Conservation (phyloP, 2,113 vertebrate genomes). For the Myrmecobius fasciatus region DNA sequence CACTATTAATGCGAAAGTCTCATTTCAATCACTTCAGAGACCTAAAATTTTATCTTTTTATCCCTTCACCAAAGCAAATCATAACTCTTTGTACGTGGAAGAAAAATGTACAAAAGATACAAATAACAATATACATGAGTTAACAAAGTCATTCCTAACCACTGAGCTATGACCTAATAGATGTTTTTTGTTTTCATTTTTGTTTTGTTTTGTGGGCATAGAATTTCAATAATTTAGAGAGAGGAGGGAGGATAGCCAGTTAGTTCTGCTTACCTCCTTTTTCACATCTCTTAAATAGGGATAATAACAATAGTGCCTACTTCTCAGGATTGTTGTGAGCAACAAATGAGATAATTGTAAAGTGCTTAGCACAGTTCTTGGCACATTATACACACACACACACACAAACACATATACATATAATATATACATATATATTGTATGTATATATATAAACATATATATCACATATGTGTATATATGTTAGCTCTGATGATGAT, state of each 20-base stretch:
- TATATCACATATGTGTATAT: too few relatives aligned
- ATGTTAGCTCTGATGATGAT: too few relatives aligned
- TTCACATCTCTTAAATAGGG: too few relatives aligned
- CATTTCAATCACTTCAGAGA: background rate
- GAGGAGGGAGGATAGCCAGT: background rate
- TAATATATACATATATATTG: too few relatives aligned
- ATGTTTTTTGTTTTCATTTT: too few relatives aligned
- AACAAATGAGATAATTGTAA: background rate
- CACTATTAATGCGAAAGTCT: background rate
- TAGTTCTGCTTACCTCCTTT: background rate
- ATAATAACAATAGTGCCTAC: background rate
- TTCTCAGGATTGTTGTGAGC: too few relatives aligned
- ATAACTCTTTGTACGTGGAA: background rate
- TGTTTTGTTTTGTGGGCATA: too few relatives aligned
- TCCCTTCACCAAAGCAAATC: background rate
- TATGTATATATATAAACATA: too few relatives aligned
- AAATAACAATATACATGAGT: background rate
- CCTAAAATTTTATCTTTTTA: background rate
- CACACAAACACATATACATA: too few relatives aligned
- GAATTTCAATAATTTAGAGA: too few relatives aligned
- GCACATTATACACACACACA: too few relatives aligned
- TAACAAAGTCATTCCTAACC: background rate
- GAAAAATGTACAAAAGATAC: background rate
- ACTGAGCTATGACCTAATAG: background rate
- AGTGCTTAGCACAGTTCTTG: background rate